phyloP scores from a whole-genome alignment of 2,888 invertebrate genomes.

The Phyto melanocephala region DNA sequence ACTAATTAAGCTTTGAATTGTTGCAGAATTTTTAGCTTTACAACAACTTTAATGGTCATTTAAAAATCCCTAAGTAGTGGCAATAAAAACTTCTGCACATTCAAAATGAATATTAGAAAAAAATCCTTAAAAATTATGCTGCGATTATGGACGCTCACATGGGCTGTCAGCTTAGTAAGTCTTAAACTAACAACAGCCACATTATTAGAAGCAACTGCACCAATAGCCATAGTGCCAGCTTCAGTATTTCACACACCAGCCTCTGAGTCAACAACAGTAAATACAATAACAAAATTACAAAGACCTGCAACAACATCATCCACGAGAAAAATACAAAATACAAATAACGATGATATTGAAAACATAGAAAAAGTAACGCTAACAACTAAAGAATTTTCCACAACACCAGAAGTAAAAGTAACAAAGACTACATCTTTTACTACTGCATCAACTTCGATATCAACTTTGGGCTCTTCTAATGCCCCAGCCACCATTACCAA shows the following conservation, averaged over 20 bases:
- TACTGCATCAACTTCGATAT: slow-evolving; percentile 49
- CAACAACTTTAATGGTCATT: too few relatives aligned
- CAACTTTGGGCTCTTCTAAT: slow-evolving; percentile 62
- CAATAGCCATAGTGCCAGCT: not conserved
- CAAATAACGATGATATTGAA: not conserved
- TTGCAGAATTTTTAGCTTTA: not conserved
- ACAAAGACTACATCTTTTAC: slow-evolving; percentile 25
- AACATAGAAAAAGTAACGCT: not conserved
- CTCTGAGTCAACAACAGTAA: not conserved
- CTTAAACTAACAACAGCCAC: slow-evolving; percentile 24
- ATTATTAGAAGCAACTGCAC: not conserved
- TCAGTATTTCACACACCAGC: not conserved
- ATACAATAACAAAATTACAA: slow-evolving; percentile 64
- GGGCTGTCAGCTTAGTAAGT: slow-evolving; percentile 15
- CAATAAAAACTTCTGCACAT: not conserved
- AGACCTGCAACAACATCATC: slow-evolving; percentile 41
- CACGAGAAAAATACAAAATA: slow-evolving; percentile 19
- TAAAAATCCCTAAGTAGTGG: not conserved
- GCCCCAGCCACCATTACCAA: slow-evolving; percentile 62
- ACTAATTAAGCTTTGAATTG: not conserved
- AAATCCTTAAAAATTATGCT: slow-evolving; percentile 2
- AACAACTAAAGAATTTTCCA: not conserved
- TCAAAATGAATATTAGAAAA: slow-evolving; percentile 31
- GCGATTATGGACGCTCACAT: slow-evolving; percentile 17
- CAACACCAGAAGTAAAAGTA: not conserved